Evolutionary conservation across 2,113 vertebrate species (phyloP).

Genomic region (Poicephalus meyeri): DNA sequence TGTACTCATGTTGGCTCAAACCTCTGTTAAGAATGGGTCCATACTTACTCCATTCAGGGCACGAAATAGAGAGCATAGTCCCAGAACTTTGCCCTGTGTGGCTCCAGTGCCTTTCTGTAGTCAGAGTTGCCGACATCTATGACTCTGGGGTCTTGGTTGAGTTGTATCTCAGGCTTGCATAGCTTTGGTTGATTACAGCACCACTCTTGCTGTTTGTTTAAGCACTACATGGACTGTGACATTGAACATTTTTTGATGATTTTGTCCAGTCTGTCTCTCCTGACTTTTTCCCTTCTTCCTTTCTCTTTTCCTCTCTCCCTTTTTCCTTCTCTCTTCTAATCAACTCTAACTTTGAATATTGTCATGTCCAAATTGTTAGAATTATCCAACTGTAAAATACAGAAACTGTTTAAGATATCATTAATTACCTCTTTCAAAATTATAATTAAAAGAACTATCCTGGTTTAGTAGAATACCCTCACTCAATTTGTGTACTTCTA

Average conservation of each 20-base stretch:
- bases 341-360: neutral
- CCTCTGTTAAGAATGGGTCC: neutral
- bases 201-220: neutral
- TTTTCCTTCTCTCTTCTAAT: neutral
- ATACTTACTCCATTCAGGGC: neutral
- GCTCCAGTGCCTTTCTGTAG: neutral
- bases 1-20: neutral
- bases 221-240: neutral
- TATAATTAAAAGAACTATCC: neutral
- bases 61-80: neutral
- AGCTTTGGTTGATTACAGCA: neutral
- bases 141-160: neutral
- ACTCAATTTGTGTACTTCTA: neutral
- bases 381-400: neutral
- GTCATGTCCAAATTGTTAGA: neutral
- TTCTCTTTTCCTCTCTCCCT: neutral
- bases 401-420: neutral
- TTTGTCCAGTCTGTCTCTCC: neutral
- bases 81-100: neutral
- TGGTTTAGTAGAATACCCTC: neutral
- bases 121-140: rapidly evolving
- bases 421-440: neutral
- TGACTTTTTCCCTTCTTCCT: neutral
- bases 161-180: neutral
- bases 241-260: neutral